Percentiles rank a stretch among this genome's conserved stretches.
These are phyloP conservation scores for Trinorchestia longiramus DNA, from an alignment of 1,140 invertebrate genomes.

Conservation along the genomic window DNA sequence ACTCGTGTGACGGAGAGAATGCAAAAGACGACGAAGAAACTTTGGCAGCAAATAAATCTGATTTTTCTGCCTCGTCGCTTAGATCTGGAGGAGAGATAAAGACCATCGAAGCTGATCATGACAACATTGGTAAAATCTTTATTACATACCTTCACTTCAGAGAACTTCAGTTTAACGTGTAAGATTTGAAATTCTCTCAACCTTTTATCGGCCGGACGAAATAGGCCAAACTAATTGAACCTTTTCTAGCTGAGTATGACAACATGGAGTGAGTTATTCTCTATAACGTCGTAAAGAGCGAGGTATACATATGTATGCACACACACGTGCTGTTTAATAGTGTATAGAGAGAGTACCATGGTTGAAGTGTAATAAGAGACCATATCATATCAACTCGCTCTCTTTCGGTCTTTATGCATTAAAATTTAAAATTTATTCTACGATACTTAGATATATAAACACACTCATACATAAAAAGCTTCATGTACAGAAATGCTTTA, in stretches of 20 bases:
- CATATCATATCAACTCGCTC: too few relatives aligned
- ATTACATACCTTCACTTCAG: background rate
- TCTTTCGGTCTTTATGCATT: too few relatives aligned
- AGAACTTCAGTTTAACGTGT: background rate
- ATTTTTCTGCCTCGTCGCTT: background rate
- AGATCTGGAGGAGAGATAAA: background rate
- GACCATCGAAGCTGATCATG: background rate
- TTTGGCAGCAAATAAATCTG: conserved; percentile 6
- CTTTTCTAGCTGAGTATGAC: background rate
- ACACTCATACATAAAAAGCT: too few relatives aligned
- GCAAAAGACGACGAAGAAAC: conserved; percentile 45
- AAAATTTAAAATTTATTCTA: too few relatives aligned
- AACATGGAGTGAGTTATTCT: background rate
- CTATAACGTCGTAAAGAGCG: too few relatives aligned
- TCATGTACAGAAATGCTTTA: too few relatives aligned
- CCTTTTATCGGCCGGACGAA: background rate
- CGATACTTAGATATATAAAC: too few relatives aligned
- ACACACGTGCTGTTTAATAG: background rate
- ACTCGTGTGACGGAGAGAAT: background rate
- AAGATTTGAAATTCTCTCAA: background rate
- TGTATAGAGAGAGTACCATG: too few relatives aligned
- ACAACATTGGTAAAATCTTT: background rate
- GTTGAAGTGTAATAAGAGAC: too few relatives aligned
- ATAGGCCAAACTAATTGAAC: background rate
- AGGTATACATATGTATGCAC: background rate